phyloP scores from a whole-genome alignment of 2,888 invertebrate species.

The Theretra japonica region DNA sequence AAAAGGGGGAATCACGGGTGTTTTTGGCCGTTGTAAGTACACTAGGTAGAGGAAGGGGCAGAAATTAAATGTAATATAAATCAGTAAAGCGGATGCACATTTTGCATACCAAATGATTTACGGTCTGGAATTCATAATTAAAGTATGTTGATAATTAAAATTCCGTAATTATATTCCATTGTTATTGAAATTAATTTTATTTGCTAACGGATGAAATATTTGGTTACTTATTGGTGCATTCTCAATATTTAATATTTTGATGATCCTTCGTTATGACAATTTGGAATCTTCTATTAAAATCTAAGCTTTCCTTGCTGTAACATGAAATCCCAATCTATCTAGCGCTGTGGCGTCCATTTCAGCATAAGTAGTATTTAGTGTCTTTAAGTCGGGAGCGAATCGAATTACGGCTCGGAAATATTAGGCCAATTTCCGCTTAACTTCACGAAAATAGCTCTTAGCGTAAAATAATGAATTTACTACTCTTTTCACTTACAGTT shows the following conservation, averaged over 20 bases:
- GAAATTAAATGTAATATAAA: not conserved
- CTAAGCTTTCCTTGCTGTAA: too few relatives aligned
- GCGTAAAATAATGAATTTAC: too few relatives aligned
- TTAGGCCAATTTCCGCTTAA: too few relatives aligned
- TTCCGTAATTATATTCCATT: not conserved
- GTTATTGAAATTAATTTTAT: constrained; percentile 1
- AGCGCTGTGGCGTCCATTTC: too few relatives aligned
- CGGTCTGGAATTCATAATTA: not conserved
- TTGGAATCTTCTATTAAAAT: not conserved
- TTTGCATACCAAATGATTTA: constrained; percentile 1
- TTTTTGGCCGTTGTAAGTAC: not conserved
- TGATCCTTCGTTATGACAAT: not conserved
- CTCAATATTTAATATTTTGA: not conserved
- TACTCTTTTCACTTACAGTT: too few relatives aligned
- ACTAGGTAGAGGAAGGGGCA: not conserved
- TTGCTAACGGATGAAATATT: not conserved
- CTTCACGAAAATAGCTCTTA: too few relatives aligned
- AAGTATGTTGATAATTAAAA: constrained; percentile 1
- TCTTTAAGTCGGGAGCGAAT: too few relatives aligned
- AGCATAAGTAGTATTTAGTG: too few relatives aligned
- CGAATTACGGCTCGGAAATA: too few relatives aligned
- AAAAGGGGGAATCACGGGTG: not conserved
- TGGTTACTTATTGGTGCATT: not conserved
- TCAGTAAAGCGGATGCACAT: not conserved
- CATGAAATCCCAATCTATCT: too few relatives aligned